Conservation (phyloP, 2,888 invertebrate genomes). For the Ectemnius continuus region DNA sequence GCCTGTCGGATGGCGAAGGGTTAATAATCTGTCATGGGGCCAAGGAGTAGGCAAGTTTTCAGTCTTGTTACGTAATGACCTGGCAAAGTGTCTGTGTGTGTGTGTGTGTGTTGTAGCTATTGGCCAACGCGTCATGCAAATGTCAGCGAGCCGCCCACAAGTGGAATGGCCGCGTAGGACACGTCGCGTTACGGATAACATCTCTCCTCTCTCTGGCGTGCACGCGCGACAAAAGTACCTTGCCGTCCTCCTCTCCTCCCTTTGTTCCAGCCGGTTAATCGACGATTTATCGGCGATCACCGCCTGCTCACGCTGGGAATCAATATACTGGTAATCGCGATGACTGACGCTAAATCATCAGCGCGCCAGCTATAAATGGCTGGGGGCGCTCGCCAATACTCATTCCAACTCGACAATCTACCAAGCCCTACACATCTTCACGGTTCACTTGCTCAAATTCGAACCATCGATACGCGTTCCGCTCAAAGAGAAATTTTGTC, state of each 20-base stretch:
- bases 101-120: conserved; percentile 35
- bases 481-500: not conserved
- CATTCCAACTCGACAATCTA: not conserved
- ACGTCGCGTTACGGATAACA: conserved; percentile 56
- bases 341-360: conserved; percentile 12
- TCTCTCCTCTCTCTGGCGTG: conserved; percentile 37
- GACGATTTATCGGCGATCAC: conserved; percentile 33
- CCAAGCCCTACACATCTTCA: no score
- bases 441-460: no score
- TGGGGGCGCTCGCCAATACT: not conserved
- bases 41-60: conserved; percentile 52
- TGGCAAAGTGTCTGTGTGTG: no score
- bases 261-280: conserved; percentile 47
- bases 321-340: conserved; percentile 10
- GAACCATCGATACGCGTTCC: not conserved
- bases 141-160: conserved; percentile 69
- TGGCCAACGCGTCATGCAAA: conserved; percentile 66
- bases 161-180: conserved; percentile 65
- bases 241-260: conserved; percentile 11
- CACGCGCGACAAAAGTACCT: conserved; percentile 20
- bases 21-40: conserved; percentile 44
- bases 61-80: conserved; percentile 61
- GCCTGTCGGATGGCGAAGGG: conserved; percentile 12
- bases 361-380: conserved; percentile 10
- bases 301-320: conserved; percentile 25